Conservation (phyloP, 2,888 invertebrate species). For the Boloria selene region DNA sequence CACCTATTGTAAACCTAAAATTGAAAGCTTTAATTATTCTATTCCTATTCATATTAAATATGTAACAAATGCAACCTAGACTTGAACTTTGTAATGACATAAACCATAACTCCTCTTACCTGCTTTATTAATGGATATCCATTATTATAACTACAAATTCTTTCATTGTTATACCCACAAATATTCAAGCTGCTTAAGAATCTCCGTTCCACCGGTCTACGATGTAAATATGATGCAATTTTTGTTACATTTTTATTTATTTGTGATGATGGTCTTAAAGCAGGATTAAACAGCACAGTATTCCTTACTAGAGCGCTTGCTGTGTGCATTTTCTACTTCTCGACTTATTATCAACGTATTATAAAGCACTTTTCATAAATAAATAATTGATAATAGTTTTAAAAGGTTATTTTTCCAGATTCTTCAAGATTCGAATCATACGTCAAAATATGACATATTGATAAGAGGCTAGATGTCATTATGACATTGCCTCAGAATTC, state of each 20-base stretch:
- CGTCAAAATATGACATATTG: constrained; percentile 20
- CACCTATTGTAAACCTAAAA: constrained; percentile 46
- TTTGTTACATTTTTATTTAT: constrained; percentile 65
- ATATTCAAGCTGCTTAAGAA: constrained; percentile 38
- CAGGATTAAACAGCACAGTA: constrained; percentile 58
- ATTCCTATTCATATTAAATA: too few species aligned
- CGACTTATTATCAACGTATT: constrained; percentile 34
- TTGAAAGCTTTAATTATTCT: too few species aligned
- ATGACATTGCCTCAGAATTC: too few species aligned
- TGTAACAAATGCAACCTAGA: too few species aligned
- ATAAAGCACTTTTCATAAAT: constrained; percentile 53
- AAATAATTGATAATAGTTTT: constrained; percentile 40
- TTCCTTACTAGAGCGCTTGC: constrained; percentile 66
- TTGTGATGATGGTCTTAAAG: constrained; percentile 56
- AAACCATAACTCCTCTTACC: constrained; percentile 8
- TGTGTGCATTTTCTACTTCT: constrained; percentile 61
- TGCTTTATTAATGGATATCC: constrained; percentile 31
- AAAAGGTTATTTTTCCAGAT: constrained; percentile 75
- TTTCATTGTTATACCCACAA: constrained; percentile 38
- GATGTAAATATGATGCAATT: constrained; percentile 69
- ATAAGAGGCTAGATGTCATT: not conserved
- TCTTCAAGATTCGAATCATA: constrained; percentile 50
- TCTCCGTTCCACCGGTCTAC: constrained; percentile 53
- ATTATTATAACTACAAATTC: constrained; percentile 53
- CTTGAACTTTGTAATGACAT: not conserved